phyloP scores from a whole-genome alignment of 2,797 vertebrate species.

The Halcyon leucocephala region DNA sequence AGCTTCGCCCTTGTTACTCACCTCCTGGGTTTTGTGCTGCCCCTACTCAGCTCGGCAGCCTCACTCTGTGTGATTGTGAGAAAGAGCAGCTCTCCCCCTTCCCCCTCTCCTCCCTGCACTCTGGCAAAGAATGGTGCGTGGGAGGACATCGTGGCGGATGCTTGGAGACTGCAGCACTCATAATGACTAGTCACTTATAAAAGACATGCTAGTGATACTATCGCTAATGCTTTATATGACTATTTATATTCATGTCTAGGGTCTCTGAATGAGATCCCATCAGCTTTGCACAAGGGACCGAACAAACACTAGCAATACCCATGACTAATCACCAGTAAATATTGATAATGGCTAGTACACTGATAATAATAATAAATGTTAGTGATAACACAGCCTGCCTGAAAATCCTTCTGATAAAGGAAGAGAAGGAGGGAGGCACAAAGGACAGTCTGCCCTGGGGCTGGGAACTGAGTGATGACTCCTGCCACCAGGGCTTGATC shows the following conservation, averaged over 20 bases:
- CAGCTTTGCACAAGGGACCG: not conserved
- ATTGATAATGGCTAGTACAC: not conserved
- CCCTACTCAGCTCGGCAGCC: not conserved
- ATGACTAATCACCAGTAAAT: not conserved
- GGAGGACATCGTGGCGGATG: slow-evolving; percentile 27
- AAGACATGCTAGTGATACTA: not conserved
- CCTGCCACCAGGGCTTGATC: not conserved
- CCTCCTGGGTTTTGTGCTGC: not conserved
- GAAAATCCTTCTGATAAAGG: not conserved
- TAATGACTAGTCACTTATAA: not conserved
- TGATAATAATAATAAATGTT: not conserved
- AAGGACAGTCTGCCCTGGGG: not conserved
- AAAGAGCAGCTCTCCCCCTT: slow-evolving; percentile 35
- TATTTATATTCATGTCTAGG: not conserved
- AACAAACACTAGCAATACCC: not conserved
- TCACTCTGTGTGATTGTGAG: not conserved
- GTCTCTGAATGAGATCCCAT: not conserved
- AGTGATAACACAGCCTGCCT: not conserved
- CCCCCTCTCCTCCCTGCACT: not conserved
- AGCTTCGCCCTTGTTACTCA: not conserved
- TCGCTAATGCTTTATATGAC: not conserved
- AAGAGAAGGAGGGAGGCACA: not conserved
- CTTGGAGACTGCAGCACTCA: not conserved
- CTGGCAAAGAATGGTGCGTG: not conserved
- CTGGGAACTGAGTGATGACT: not conserved